Evolutionary conservation across 2,113 vertebrate species (phyloP).

Genomic region (Illadopsis cleaveri): DNA sequence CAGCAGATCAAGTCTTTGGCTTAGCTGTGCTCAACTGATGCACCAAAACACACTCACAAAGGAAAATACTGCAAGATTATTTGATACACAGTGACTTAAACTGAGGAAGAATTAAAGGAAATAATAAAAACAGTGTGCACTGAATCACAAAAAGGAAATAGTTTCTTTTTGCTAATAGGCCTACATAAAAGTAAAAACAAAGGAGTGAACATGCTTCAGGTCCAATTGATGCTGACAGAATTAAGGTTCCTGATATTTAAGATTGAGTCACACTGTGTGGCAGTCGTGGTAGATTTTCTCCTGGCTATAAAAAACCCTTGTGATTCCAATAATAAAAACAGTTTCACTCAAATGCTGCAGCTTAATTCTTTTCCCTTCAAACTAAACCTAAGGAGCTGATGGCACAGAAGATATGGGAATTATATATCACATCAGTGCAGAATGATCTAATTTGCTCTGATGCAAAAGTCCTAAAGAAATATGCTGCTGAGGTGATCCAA

Average conservation of each 20-base stretch:
- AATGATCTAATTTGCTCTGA: conserved; percentile 66
- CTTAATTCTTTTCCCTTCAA: conserved; percentile 65
- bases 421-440: conserved; percentile 53
- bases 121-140: conserved; percentile 46
- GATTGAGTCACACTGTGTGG: conserved; percentile 48
- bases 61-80: conserved; percentile 50
- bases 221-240: conserved; percentile 59
- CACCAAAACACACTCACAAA: conserved; percentile 32
- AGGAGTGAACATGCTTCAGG: conserved; percentile 19
- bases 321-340: conserved; percentile 66
- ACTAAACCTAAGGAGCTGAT: conserved; percentile 56
- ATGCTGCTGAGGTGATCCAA: conserved; percentile 33
- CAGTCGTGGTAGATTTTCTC: conserved; percentile 55
- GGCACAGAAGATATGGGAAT: conserved; percentile 52
- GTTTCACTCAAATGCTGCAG: conserved; percentile 46
- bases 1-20: conserved; percentile 11
- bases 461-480: conserved; percentile 62
- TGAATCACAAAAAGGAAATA: conserved; percentile 36
- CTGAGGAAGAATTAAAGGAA: conserved; percentile 49
- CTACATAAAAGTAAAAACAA: conserved; percentile 59
- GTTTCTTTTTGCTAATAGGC: conserved; percentile 49
- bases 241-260: conserved; percentile 54
- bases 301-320: conserved; percentile 45
- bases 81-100: conserved; percentile 65
- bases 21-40: conserved; percentile 30